Evolutionary conservation across 2,888 invertebrate species (phyloP), one percentile per base, ranked within the genome.

Genomic region (Caenorhabditis doughertyi): DNA sequence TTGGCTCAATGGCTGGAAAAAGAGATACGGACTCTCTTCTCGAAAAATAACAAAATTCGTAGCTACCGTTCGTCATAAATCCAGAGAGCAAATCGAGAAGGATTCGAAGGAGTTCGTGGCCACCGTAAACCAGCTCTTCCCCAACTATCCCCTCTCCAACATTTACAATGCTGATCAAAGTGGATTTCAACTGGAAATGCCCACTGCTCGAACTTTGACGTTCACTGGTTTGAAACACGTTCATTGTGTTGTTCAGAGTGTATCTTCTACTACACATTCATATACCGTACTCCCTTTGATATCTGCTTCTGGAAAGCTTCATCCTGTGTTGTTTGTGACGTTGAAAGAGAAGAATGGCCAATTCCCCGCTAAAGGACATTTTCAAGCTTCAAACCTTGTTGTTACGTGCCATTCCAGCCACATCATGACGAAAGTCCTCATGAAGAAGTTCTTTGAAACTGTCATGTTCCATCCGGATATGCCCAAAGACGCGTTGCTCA

Each of bases 391-490:
- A 2, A 81, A 84, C 44, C 44, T 84, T 18, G 16, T 55, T 21
- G 56, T 79, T 3, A 49, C 32, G 5, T 60, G 72, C 11, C 25
- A 29, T 35, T 55, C 60, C 0, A 39, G 29, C 8, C 81, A 81
- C 44, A 84, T 84, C 4, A 81, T 81, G 84, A 81, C 55, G 2
- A 67, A 73, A 23, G 16, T 25, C 1, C 32, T 53, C n/a, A 72
- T 81, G 72, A 25, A 44, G 11, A 53, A 44, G 13, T 84, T 70
- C 32, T 27, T 84, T n/a, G 11, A 42, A 23, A 11, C 27, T 1
- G 29, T 62, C 13, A 53, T 81, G 8, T 49, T 79, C 18, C 23
- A 49, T 2, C n/a, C 49, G 0, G 8, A n/a, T 13, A 53, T 64
- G 51, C 72, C 76, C 1, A 23, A 27, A 3, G 9, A 58, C 16